Percentiles rank a stretch among this genome's conserved stretches.
These are phyloP conservation scores for Scaptomyza pallida DNA, from an alignment of 1,140 invertebrate species.

Conservation along the genomic window DNA sequence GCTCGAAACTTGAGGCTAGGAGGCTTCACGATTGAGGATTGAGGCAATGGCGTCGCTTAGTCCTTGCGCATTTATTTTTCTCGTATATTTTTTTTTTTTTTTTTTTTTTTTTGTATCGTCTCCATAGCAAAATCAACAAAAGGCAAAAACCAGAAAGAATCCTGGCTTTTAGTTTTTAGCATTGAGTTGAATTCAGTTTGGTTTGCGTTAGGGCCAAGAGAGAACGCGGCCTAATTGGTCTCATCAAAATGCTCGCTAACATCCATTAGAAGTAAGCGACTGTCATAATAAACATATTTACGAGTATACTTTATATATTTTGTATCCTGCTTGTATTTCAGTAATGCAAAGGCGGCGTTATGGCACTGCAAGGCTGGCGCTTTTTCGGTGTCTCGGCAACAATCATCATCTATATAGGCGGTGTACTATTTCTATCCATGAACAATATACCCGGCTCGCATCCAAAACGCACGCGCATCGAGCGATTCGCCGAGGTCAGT, in stretches of 20 bases:
- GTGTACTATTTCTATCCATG: constrained; percentile 85
- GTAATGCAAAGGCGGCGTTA: constrained; percentile 82
- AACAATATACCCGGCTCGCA: constrained; percentile 85
- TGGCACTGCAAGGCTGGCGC: constrained; percentile 84
- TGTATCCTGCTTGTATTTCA: constrained; percentile 29
- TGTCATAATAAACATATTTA: constrained; percentile 15
- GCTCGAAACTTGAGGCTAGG: background rate
- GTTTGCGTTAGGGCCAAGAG: constrained; percentile 1
- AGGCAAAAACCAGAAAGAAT: constrained; percentile 12
- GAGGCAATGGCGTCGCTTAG: constrained; percentile 30
- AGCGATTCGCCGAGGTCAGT: constrained; percentile 76
- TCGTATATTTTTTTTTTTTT: background rate
- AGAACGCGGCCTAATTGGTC: constrained; percentile 32
- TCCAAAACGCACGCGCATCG: constrained; percentile 69
- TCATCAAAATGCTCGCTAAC: constrained; percentile 27
- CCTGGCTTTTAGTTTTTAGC: background rate
- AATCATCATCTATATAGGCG: constrained; percentile 85
- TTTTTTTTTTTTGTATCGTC: constrained; percentile 55
- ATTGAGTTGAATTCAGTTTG: constrained; percentile 3
- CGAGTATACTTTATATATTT: constrained; percentile 17
- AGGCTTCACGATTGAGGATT: background rate
- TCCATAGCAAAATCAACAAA: constrained; percentile 80
- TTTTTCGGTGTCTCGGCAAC: constrained; percentile 85
- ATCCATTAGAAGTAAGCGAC: constrained; percentile 21
- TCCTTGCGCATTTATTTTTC: constrained; percentile 44